phyloP scores from a whole-genome alignment of 2,113 vertebrate species.

The Telmatochromis sp. region DNA sequence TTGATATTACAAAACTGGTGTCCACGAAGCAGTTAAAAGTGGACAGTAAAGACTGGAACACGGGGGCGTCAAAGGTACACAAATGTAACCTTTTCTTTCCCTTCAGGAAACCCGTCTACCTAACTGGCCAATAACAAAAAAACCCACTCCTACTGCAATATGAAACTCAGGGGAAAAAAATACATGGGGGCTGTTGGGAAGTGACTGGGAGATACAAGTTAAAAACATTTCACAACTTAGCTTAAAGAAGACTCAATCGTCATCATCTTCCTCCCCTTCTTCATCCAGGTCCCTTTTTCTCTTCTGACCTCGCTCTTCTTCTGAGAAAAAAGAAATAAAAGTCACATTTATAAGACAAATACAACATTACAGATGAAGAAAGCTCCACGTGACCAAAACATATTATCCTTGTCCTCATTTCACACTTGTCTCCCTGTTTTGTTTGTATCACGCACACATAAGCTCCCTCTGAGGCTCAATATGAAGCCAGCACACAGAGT shows the following conservation, averaged over 20 bases:
- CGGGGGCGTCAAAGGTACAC: conserved; percentile 35
- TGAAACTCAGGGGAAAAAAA: conserved; percentile 65
- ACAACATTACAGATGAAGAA: neutral
- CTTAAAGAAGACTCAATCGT: conserved; percentile 71
- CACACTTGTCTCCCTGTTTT: neutral
- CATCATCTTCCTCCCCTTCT: conserved; percentile 91
- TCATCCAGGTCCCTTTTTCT: conserved; percentile 95
- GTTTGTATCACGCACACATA: neutral
- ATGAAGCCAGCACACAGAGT: neutral
- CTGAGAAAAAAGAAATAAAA: conserved; percentile 43
- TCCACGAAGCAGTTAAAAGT: conserved; percentile 62
- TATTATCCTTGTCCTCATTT: neutral
- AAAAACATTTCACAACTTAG: conserved; percentile 90
- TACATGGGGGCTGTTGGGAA: conserved; percentile 48
- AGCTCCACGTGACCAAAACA: neutral
- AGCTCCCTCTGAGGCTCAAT: no score
- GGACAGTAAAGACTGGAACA: conserved; percentile 50
- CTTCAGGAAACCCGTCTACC: conserved; percentile 38
- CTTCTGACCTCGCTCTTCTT: conserved; percentile 86
- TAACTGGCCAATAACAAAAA: conserved; percentile 68
- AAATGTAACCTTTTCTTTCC: conserved; percentile 11
- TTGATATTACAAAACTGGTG: conserved; percentile 60
- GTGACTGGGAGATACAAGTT: conserved; percentile 73
- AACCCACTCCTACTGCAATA: conserved; percentile 82
- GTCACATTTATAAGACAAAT: neutral